These are phyloP conservation scores for Struthio camelus DNA, from an alignment of 2,113 vertebrate species.

Conservation along the genomic window DNA sequence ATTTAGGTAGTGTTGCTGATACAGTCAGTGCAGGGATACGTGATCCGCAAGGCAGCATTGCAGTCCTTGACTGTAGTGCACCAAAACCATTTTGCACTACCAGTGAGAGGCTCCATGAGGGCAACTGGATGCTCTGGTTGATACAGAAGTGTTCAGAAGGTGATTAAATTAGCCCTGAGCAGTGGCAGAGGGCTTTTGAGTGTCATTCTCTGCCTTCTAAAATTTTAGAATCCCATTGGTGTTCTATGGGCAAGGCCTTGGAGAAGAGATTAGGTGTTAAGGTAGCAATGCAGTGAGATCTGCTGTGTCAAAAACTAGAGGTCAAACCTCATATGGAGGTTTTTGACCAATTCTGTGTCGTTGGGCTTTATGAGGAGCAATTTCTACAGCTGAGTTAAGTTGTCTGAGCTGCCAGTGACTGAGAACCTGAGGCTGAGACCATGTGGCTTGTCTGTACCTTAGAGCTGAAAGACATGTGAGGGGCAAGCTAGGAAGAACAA, in stretches of 20 bases:
- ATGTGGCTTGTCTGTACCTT: neutral
- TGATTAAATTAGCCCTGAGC: neutral
- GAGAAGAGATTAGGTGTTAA: neutral
- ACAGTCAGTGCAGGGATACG: neutral
- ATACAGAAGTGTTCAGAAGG: neutral
- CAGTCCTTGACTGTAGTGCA: neutral
- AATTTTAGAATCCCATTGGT: neutral
- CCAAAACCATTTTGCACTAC: neutral
- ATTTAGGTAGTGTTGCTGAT: neutral
- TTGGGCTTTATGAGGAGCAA: neutral
- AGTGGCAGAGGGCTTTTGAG: neutral
- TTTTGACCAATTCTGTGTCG: neutral
- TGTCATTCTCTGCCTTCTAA: neutral
- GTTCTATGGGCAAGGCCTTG: neutral
- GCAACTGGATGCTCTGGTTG: neutral
- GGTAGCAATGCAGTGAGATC: fast-evolving
- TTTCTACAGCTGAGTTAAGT: neutral
- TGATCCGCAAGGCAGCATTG: neutral
- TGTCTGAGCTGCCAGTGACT: neutral
- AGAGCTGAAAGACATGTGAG: neutral
- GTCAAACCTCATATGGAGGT: neutral
- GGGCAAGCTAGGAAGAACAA: neutral
- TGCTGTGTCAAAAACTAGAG: neutral
- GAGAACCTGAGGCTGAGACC: neutral
- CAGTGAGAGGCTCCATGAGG: neutral